Base-by-base conservation (phyloP, 2,113 vertebrate genomes). In the Cisticola juncidis region DNA sequence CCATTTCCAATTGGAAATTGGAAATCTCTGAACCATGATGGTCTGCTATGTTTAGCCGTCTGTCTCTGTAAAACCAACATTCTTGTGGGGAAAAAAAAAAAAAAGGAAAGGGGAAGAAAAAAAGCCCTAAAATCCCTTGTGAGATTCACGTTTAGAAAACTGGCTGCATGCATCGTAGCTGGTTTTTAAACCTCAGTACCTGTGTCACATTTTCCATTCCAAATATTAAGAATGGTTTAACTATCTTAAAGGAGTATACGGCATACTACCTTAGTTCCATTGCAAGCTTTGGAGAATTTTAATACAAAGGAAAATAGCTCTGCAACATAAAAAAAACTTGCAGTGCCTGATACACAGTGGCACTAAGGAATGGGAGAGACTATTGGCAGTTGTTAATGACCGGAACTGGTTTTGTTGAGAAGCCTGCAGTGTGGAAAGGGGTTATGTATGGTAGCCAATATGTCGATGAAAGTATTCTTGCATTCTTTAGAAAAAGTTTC, bases 151-250 rank as follows among this genome's bases (percentile, higher is more conserved):
- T 96, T 97, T 93, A 88, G 88, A 81, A 86, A 92, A 86, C 82
- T 93, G 93, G 86, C 88, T 48, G 24, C 72, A 76, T 86, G 68
- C 44, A 26, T 88, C 0, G 2, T 74, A 45, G 82, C 86, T 92
- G 65, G 28, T 93, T 96, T 90, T 90, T 81, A 93, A 92, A 86
- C 88, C 69, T 88, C 60, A 35, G 51, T 74, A 95, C 88, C 82
- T 83, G 77, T 94, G 90, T 96, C 94, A 96, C 48, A 97, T 95
- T 97, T 97, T 96, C 96, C 94, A 92, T 93, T 95, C 80, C 40
- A 69, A 74, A 64, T 70, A 48, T 4, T 90, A 42, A 45, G 81
- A 60, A 64, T 83, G 58, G 71, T 83, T 94, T 85, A 90, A 38
- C 17, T 81, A 4, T 35, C 25, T 96, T 96, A 86, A 96, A 95